phyloP scores from a whole-genome alignment of 2,113 vertebrate species.

The Tachysurus fulvidraco region DNA sequence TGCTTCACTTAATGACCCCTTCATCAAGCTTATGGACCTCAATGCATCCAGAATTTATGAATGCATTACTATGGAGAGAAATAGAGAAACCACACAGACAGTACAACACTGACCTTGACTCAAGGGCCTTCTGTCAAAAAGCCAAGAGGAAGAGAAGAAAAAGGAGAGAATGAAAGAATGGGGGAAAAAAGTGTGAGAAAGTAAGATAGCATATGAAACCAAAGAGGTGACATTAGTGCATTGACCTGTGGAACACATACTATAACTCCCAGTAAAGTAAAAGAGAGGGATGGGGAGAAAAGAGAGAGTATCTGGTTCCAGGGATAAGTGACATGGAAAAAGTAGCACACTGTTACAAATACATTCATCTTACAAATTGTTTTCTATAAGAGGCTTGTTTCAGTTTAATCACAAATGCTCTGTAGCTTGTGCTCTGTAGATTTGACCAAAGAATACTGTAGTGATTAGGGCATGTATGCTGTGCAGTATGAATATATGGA shows the following conservation, averaged over 20 bases:
- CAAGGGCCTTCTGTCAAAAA: conserved; percentile 53
- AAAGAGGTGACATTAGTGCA: conserved; percentile 61
- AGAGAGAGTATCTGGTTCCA: conserved; percentile 5
- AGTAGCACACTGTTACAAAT: neutral
- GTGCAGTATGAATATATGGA: neutral
- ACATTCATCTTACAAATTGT: neutral
- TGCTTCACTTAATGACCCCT: conserved; percentile 17
- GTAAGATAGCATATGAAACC: conserved; percentile 46
- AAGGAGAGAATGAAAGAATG: conserved; percentile 37
- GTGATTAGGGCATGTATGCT: neutral
- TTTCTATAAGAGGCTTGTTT: neutral
- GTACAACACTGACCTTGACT: conserved; percentile 57
- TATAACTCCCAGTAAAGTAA: conserved; percentile 38
- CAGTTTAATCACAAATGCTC: neutral
- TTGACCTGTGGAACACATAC: conserved; percentile 53
- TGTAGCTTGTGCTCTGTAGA: neutral
- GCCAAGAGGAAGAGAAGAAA: conserved; percentile 35
- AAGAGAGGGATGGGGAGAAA: conserved; percentile 8
- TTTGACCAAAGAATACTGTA: neutral
- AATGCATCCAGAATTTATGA: neutral
- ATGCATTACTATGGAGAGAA: conserved; percentile 1
- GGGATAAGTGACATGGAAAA: conserved; percentile 34
- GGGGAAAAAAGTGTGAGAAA: conserved; percentile 30
- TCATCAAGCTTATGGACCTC: neutral
- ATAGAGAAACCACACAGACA: conserved; percentile 32